Evolutionary conservation across 2,888 invertebrate genomes (phyloP).

Genomic region (Rhagonycha fulva): DNA sequence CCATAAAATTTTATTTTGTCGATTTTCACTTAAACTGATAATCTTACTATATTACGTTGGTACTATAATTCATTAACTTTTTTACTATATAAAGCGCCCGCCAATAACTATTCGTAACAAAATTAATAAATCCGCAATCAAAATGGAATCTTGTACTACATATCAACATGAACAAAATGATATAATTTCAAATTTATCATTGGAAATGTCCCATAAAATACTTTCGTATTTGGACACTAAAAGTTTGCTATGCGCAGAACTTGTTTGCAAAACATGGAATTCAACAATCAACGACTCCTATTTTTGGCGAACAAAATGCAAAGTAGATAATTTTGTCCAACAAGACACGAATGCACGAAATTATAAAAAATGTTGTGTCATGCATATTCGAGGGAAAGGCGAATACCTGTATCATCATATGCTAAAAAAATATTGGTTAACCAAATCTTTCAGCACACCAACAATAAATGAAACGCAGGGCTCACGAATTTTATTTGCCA

Average conservation of each 20-base stretch:
- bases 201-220: not conserved
- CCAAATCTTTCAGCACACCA: no score
- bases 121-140: no score
- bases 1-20: no score
- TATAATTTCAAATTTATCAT: not conserved
- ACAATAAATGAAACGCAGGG: no score
- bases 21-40: no score
- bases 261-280: not conserved
- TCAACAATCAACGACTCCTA: not conserved
- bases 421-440: no score
- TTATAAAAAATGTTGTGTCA: not conserved
- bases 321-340: not conserved
- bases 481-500: no score
- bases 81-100: no score
- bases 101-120: no score
- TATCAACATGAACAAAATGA: not conserved
- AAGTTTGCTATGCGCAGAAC: not conserved
- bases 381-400: not conserved
- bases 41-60: no score
- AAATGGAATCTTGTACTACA: not conserved
- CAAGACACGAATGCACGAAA: not conserved
- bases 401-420: no score
- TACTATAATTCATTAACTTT: no score
- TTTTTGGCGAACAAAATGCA: not conserved
- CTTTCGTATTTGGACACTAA: not conserved